Conservation (phyloP, 92 coral and sea anemone genomes). For the Palythoa grandiflora region DNA sequence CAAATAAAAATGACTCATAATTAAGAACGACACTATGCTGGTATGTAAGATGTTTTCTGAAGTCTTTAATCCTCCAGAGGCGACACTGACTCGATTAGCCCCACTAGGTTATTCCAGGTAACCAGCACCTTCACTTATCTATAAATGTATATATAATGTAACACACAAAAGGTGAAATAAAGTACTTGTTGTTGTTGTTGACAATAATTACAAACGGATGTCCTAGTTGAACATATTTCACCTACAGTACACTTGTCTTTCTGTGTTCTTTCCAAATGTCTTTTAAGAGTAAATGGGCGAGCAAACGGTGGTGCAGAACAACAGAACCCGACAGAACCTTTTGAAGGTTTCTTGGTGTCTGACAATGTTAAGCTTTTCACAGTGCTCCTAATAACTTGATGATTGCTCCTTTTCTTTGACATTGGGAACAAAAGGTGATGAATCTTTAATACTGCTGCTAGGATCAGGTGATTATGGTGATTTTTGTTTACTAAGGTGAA, state of each 20-base stretch:
- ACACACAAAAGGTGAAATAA: too few relatives aligned
- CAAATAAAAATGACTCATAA: not conserved
- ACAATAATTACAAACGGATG: not conserved
- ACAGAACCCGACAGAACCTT: too few relatives aligned
- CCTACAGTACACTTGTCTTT: not conserved
- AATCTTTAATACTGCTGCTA: too few relatives aligned
- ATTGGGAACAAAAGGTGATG: too few relatives aligned
- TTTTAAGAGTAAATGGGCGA: not conserved
- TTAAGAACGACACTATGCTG: constrained; percentile 6
- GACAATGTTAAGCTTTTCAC: not conserved
- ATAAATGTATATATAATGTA: too few relatives aligned
- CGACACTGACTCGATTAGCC: not conserved
- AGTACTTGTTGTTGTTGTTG: too few relatives aligned
- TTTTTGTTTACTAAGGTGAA: too few relatives aligned
- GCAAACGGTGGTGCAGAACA: not conserved
- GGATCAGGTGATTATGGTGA: too few relatives aligned
- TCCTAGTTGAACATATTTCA: not conserved
- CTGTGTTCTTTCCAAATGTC: not conserved
- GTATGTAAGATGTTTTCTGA: not conserved
- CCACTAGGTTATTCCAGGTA: too few relatives aligned
- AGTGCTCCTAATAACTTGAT: not conserved
- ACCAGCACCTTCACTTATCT: too few relatives aligned
- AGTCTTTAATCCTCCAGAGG: not conserved
- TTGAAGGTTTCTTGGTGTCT: not conserved
- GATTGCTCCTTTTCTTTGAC: not conserved